phyloP scores from a whole-genome alignment of 2,888 invertebrate genomes.

The Cybosia mesomella region DNA sequence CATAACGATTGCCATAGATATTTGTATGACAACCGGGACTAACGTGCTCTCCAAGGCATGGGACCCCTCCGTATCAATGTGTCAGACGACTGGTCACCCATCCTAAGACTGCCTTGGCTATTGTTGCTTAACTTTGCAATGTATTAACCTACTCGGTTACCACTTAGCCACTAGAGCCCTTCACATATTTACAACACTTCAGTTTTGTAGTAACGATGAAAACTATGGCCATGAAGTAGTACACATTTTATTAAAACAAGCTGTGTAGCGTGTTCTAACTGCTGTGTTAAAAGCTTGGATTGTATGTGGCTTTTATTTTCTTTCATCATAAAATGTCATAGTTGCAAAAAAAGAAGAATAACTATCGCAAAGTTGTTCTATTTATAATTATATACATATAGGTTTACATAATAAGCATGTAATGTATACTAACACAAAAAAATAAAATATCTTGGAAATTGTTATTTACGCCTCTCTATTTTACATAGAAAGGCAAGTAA shows the following conservation, averaged over 20 bases:
- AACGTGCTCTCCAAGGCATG: no score
- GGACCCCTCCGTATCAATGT: no score
- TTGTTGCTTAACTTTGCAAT: no score
- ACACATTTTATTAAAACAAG: conserved; percentile 16
- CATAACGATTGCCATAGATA: no score
- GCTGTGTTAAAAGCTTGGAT: conserved; percentile 17
- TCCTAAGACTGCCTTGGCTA: no score
- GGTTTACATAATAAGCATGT: not conserved
- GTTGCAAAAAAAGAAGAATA: not conserved
- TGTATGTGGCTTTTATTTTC: conserved; percentile 18
- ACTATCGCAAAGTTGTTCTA: not conserved
- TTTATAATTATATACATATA: not conserved
- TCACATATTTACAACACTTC: no score
- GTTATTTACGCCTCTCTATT: not conserved
- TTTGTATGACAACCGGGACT: no score
- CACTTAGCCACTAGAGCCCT: no score
- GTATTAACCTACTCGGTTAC: no score
- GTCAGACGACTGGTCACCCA: no score
- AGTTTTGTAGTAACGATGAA: not conserved
- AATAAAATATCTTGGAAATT: not conserved
- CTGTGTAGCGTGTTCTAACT: conserved; percentile 16
- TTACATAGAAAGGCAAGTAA: not conserved
- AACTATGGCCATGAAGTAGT: conserved; percentile 7
- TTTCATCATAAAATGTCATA: conserved; percentile 19
- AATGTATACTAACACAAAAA: not conserved